phyloP scores from a whole-genome alignment of 2,113 vertebrate species.

The Platycercus adscitus region DNA sequence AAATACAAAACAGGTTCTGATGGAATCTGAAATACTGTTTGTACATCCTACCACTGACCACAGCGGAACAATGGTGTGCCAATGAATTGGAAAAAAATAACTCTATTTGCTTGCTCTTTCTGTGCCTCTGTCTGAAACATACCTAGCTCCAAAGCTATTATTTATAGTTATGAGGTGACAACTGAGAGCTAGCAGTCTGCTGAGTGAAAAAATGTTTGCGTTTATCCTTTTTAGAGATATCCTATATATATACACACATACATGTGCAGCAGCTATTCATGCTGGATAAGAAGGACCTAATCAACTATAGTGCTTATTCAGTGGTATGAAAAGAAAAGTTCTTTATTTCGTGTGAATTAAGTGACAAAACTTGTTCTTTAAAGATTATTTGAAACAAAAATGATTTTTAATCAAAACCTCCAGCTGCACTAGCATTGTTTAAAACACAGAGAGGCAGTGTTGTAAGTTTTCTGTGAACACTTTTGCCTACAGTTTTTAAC shows the following conservation, averaged over 20 bases:
- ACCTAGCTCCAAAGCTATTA: conserved; percentile 63
- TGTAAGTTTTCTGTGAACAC: not conserved
- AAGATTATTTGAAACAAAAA: not conserved
- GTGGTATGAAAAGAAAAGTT: not conserved
- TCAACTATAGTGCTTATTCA: conserved; percentile 6
- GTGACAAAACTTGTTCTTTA: not conserved
- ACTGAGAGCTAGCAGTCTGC: conserved; percentile 72
- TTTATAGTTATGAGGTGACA: conserved; percentile 75
- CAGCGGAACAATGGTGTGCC: conserved; percentile 66
- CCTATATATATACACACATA: not conserved
- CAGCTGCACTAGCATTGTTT: not conserved
- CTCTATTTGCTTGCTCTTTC: conserved; percentile 59
- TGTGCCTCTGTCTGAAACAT: conserved; percentile 52
- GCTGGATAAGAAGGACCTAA: conserved; percentile 32
- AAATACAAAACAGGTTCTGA: conserved; percentile 69
- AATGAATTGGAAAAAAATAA: conserved; percentile 3
- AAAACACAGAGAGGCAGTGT: not conserved
- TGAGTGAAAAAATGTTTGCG: conserved; percentile 60
- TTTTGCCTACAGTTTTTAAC: not conserved
- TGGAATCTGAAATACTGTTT: conserved; percentile 62
- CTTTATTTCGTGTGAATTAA: not conserved
- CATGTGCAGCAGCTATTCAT: conserved; percentile 31
- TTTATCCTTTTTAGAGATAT: conserved; percentile 64
- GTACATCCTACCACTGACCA: conserved; percentile 70
- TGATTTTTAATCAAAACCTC: not conserved